Evolutionary conservation across 2,113 vertebrate genomes (phyloP).

Genomic region (Melanostigma gelatinosum): DNA sequence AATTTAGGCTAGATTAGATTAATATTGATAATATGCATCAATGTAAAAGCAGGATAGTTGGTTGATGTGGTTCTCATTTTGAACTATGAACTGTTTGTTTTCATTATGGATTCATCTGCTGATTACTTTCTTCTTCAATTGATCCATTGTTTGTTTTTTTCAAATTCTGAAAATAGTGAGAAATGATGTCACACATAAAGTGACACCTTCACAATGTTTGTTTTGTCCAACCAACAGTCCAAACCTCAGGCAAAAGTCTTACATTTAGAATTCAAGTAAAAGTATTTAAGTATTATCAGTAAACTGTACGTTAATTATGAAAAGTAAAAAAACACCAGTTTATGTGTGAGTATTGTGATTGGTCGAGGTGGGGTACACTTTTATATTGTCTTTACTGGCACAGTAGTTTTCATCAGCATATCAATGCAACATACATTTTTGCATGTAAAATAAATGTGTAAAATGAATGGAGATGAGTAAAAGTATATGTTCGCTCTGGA

Average conservation of each 20-base stretch:
- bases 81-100: background rate
- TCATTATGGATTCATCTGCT: background rate
- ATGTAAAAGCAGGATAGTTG: background rate
- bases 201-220: background rate
- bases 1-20: background rate
- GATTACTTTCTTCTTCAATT: background rate
- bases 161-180: background rate
- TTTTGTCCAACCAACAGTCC: no score
- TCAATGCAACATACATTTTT: background rate
- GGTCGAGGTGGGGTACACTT: no score
- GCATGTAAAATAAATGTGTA: background rate
- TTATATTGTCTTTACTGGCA: no score
- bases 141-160: background rate
- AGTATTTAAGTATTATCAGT: no score
- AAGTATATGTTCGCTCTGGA: background rate
- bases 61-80: background rate
- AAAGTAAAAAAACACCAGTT: no score
- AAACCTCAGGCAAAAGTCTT: no score
- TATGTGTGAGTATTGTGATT: no score
- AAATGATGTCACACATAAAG: background rate
- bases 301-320: no score
- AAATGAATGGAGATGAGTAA: background rate
- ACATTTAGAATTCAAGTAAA: no score
- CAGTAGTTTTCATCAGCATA: no score
- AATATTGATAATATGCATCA: background rate